Conservation (phyloP, 2,888 invertebrate genomes). For the Eilema depressum region DNA sequence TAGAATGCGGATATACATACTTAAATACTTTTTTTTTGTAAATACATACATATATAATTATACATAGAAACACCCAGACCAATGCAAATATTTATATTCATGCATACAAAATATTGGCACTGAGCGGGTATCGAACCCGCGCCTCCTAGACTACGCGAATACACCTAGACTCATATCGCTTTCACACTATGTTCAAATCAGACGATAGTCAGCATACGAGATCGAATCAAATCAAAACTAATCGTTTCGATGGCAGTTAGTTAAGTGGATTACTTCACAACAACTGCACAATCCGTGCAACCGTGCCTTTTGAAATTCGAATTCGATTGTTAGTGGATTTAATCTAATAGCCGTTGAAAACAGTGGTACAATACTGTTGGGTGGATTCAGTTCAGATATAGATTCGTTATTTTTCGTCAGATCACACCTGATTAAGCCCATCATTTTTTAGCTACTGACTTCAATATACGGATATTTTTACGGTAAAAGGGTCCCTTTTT, state of each 20-base stretch:
- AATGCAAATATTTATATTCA: no score
- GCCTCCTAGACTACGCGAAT: no score
- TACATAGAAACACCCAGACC: no score
- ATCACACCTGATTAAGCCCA: background rate
- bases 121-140: no score
- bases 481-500: background rate
- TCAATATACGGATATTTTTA: background rate
- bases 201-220: background rate
- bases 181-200: background rate
- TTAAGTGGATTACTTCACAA: background rate
- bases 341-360: background rate
- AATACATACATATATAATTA: no score
- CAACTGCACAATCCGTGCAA: constrained; percentile 4
- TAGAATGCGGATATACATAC: no score
- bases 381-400: background rate
- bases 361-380: background rate
- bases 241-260: background rate
- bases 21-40: no score
- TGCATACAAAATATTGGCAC: no score
- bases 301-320: background rate
- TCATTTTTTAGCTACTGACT: background rate
- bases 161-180: background rate
- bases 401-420: background rate
- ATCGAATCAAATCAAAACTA: background rate
- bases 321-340: background rate